Evolutionary conservation across 2,888 invertebrate species (phyloP).

Genomic region (Apomyelois bistriatella): DNA sequence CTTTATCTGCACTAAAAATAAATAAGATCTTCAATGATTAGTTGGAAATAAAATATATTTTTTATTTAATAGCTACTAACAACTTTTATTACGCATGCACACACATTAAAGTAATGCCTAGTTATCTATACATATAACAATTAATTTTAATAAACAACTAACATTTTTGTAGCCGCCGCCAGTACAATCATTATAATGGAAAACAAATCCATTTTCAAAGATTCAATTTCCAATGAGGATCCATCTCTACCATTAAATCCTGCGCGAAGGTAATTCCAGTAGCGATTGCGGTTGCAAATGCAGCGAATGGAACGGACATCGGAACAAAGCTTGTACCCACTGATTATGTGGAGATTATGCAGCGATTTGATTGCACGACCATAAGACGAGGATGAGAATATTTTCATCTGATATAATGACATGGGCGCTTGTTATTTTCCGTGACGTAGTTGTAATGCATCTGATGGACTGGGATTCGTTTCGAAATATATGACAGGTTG

Average conservation of each 20-base stretch:
- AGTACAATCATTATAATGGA: not conserved
- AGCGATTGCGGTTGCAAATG: slow-evolving; percentile 34
- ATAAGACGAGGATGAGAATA: slow-evolving; percentile 31
- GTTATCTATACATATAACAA: no score
- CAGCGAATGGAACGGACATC: slow-evolving; percentile 28
- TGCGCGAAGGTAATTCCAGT: slow-evolving; percentile 33
- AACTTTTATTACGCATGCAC: no score
- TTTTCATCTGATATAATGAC: slow-evolving; percentile 38
- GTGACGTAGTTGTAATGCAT: slow-evolving; percentile 34
- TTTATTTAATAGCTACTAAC: no score
- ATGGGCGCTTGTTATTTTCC: slow-evolving; percentile 40
- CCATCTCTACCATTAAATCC: slow-evolving; percentile 25
- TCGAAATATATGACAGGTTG: no score
- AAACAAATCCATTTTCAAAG: slow-evolving; percentile 13
- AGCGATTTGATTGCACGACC: slow-evolving; percentile 26
- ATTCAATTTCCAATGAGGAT: slow-evolving; percentile 21
- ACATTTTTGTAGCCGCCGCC: no score
- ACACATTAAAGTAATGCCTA: no score
- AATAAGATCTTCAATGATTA: no score
- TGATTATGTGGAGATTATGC: slow-evolving; percentile 54
- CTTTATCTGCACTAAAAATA: no score
- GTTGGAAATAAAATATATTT: no score
- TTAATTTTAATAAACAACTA: no score
- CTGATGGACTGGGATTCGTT: not conserved
- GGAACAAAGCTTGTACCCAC: slow-evolving; percentile 41